Evolutionary conservation across 2,797 vertebrate species (phyloP), one percentile per base, ranked within the genome.

Genomic region (Cynodonichthys magdalenae): DNA sequence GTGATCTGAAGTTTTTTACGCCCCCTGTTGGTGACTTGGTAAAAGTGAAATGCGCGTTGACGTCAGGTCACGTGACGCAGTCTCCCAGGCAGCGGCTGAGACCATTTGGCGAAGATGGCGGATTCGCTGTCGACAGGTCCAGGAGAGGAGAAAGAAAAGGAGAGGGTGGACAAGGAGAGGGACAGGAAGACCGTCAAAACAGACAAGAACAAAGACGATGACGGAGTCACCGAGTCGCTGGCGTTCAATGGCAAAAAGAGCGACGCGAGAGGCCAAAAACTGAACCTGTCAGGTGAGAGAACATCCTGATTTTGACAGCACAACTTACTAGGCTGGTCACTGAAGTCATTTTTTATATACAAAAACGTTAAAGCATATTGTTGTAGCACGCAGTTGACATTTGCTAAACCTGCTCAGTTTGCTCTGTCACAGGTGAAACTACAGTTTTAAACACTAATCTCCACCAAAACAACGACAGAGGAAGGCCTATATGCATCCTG

Each of bases 251-350:
- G 95, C 71, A 95, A 93, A 87, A 92, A 90, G 55, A 85, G 87
- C 36, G 91, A 84, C 69, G 85, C 77, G 67, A 90, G 75, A 47
- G 92, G 85, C 64, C 93, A 91, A 81, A 95, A 94, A 80, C 85
- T 92, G 75, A 90, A 89, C 86, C 83, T 92, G 75, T 95, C 96
- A 83, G 97, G 97, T 99, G 91, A 95, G 94, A 94, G 93, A 68
- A 17, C 24, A 24, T 24, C 24, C 24, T 24, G 24, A 24, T 24
- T 24, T 24, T 24, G 24, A 24, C 24, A 24, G 24, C 2, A 24
- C 24, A 2, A 24, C 24, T 24, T 46, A 59, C 36, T 42, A 71
- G 24, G 55, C 64, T 66, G 54, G 48, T 51, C 41, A 20, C 34
- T 24, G 3, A 20, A 53, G 19, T 46, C 34, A n/a, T 15, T 47